Percentiles rank a stretch among this genome's conserved stretches.
phyloP scores from a whole-genome alignment of 1,140 invertebrate genomes.

The Drosophila grimshawi region DNA sequence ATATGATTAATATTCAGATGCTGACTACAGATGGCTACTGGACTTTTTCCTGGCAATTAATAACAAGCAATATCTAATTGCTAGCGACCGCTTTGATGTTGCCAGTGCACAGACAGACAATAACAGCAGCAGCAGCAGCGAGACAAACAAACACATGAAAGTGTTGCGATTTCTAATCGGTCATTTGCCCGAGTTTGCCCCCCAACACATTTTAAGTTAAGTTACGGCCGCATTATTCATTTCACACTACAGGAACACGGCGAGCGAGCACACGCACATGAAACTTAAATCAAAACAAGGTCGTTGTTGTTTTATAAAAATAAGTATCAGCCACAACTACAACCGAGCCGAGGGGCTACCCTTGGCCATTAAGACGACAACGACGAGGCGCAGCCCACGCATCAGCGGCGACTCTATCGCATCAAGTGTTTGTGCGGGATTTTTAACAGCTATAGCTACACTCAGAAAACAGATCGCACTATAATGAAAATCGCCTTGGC shows the following conservation, averaged over 20 bases:
- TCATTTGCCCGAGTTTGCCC: conserved; percentile 60
- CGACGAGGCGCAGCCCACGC: conserved; percentile 26
- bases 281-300: conserved; percentile 55
- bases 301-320: conserved; percentile 41
- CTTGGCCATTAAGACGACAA: conserved; percentile 10
- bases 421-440: conserved; percentile 33
- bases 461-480: not conserved
- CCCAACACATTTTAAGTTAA: conserved; percentile 13
- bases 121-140: conserved; percentile 5
- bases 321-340: conserved; percentile 25
- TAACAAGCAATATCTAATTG: conserved; percentile 43
- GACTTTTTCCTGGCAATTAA: conserved; percentile 33
- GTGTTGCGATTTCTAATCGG: conserved; percentile 73
- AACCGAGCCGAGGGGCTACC: conserved; percentile 27
- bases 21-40: conserved; percentile 23
- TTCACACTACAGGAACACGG: not conserved
- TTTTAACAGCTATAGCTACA: conserved; percentile 4
- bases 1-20: conserved; percentile 32
- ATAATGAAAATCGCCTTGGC: too few relatives aligned
- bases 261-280: conserved; percentile 39
- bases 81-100: conserved; percentile 47
- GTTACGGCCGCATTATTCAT: conserved; percentile 9
- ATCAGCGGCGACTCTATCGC: conserved; percentile 1
- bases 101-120: not conserved
- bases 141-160: conserved; percentile 35